Evolutionary conservation across 2,113 vertebrate genomes (phyloP).

Genomic region (Speoplatyrhinus poulsoni): DNA sequence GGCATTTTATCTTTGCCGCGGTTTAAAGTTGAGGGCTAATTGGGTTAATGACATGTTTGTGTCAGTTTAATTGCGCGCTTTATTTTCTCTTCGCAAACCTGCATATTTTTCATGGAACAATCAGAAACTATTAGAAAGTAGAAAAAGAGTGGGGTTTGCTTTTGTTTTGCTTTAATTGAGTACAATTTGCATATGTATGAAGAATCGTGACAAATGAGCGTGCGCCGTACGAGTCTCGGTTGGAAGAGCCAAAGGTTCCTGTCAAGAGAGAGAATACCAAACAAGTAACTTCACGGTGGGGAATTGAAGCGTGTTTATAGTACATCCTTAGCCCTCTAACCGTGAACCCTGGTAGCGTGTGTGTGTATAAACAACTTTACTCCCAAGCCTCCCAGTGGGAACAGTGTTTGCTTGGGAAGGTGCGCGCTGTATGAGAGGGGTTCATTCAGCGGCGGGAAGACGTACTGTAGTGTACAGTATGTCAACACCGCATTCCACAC

Average conservation of each 20-base stretch:
- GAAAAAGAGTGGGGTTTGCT: conserved; percentile 22
- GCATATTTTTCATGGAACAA: conserved; percentile 3
- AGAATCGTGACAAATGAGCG: conserved; percentile 46
- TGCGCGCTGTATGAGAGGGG: conserved; percentile 44
- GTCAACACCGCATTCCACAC: conserved; percentile 58
- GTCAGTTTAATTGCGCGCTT: conserved; percentile 47
- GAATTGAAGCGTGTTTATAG: conserved; percentile 23
- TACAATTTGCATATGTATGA: conserved; percentile 39
- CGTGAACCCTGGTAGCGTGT: conserved; percentile 17
- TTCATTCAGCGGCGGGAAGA: conserved; percentile 49
- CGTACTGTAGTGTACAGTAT: conserved; percentile 45
- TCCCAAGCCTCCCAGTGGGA: conserved; percentile 49
- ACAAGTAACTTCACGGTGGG: conserved; percentile 26
- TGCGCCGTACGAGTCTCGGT: conserved; percentile 15
- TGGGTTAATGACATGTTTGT: conserved; percentile 53
- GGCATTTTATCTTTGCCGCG: conserved; percentile 34
- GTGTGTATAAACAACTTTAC: conserved; percentile 43
- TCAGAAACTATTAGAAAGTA: conserved; percentile 26
- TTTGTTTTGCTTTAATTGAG: conserved; percentile 43
- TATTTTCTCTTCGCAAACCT: conserved; percentile 43
- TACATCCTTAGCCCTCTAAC: conserved; percentile 23
- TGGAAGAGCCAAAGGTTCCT: conserved; percentile 12
- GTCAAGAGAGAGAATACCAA: conserved; percentile 21
- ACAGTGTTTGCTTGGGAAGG: conserved; percentile 59
- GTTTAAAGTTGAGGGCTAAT: conserved; percentile 52